Percentiles rank a stretch among this genome's conserved stretches.
phyloP scores from a whole-genome alignment of 2,888 invertebrate species.

The Julus scanicus region DNA sequence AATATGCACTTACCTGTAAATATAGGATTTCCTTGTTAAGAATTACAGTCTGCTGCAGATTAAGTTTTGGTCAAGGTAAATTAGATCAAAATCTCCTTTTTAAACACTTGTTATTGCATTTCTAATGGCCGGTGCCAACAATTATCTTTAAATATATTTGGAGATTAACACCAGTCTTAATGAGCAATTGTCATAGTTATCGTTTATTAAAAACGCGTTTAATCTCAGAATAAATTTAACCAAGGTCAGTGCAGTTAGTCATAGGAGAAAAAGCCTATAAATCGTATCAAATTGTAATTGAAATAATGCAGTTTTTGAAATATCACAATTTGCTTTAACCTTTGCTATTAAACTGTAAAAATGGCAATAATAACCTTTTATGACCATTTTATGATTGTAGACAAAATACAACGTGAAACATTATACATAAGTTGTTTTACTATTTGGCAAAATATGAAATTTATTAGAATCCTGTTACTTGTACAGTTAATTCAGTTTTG shows the following conservation, averaged over 20 bases:
- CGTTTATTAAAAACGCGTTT: not conserved
- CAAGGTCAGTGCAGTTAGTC: not conserved
- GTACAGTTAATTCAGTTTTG: too few relatives aligned
- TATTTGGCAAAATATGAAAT: too few relatives aligned
- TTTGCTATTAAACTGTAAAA: too few relatives aligned
- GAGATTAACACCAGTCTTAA: not conserved
- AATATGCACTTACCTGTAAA: not conserved
- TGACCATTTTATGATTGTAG: too few relatives aligned
- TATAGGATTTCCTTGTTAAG: not conserved
- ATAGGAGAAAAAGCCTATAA: too few relatives aligned
- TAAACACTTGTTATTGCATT: not conserved
- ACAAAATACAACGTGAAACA: too few relatives aligned
- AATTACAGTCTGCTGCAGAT: not conserved
- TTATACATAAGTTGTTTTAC: too few relatives aligned
- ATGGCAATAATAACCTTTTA: too few relatives aligned
- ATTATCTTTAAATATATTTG: not conserved
- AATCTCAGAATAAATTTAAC: not conserved
- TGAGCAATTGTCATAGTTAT: not conserved
- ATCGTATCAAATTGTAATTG: too few relatives aligned
- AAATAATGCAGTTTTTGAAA: too few relatives aligned
- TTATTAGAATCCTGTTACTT: too few relatives aligned
- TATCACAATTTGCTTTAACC: too few relatives aligned
- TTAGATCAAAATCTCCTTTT: not conserved
- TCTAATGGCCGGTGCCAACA: not conserved
- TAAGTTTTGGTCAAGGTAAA: not conserved